Evolutionary conservation across 1,140 invertebrate species (phyloP).

Genomic region (Sinonovacula constricta): DNA sequence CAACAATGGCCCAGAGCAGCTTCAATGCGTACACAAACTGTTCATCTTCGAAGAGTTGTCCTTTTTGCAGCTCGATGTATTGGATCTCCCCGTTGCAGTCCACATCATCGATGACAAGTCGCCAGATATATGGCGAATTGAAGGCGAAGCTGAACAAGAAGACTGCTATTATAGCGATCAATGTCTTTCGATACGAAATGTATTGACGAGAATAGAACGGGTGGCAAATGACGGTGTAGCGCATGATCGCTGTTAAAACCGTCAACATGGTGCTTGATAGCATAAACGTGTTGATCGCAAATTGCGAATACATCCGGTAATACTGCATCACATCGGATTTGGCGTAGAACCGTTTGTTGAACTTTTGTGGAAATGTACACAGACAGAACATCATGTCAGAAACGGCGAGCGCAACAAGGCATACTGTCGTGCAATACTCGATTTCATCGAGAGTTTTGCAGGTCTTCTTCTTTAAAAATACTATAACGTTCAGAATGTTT

Average conservation of each 20-base stretch:
- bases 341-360: conserved; percentile 51
- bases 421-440: conserved; percentile 66
- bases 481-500: conserved; percentile 67
- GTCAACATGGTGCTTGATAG: conserved; percentile 70
- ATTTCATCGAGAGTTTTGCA: conserved; percentile 61
- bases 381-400: conserved; percentile 70
- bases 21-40: conserved; percentile 64
- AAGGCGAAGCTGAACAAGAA: conserved; percentile 59
- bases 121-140: conserved; percentile 66
- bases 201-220: conserved; percentile 67
- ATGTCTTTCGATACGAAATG: conserved; percentile 60
- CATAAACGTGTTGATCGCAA: conserved; percentile 71
- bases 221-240: conserved; percentile 71
- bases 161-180: conserved; percentile 56
- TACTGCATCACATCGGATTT: conserved; percentile 61
- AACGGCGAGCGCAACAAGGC: conserved; percentile 65
- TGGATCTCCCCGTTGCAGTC: conserved; percentile 3
- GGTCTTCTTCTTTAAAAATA: conserved; percentile 64
- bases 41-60: conserved; percentile 39
- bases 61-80: conserved; percentile 13
- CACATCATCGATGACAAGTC: conserved; percentile 44
- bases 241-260: conserved; percentile 66
- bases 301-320: conserved; percentile 64
- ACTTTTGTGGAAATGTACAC: conserved; percentile 66
- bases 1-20: conserved; percentile 68